phyloP scores from a whole-genome alignment of 2,113 vertebrate species.

The Greenwoodochromis staneri region DNA sequence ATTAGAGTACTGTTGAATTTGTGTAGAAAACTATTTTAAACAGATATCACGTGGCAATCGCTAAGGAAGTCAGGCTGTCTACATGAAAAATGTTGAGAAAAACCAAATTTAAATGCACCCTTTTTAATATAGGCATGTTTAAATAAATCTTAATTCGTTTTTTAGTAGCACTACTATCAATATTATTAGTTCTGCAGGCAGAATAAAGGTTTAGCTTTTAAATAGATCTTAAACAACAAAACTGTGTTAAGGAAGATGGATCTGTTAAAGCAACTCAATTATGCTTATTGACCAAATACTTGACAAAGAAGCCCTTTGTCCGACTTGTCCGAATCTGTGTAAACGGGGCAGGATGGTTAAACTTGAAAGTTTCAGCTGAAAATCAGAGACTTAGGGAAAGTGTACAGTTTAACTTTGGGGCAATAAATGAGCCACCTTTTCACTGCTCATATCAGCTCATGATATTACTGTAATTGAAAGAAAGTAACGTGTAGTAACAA shows the following conservation, averaged over 20 bases:
- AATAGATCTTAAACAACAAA: neutral
- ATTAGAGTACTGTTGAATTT: neutral
- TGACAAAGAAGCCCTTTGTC: neutral
- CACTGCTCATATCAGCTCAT: neutral
- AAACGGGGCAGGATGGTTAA: neutral
- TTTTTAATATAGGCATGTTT: neutral
- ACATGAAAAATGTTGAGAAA: neutral
- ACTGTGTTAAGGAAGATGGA: neutral
- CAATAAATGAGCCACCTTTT: neutral
- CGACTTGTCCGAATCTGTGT: neutral
- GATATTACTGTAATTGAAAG: neutral
- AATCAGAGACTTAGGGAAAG: neutral
- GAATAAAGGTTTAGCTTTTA: neutral
- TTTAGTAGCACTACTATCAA: neutral
- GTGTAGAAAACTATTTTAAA: neutral
- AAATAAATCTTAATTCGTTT: neutral
- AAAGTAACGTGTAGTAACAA: neutral
- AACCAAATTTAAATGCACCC: neutral
- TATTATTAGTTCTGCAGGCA: neutral
- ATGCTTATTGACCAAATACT: neutral
- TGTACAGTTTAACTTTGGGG: neutral
- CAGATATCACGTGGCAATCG: neutral
- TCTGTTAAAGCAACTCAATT: neutral
- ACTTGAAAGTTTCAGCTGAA: neutral
- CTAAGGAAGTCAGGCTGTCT: neutral